These are phyloP conservation scores for Parelbella ahira DNA, from an alignment of 2,888 invertebrate species.

Conservation along the genomic window DNA sequence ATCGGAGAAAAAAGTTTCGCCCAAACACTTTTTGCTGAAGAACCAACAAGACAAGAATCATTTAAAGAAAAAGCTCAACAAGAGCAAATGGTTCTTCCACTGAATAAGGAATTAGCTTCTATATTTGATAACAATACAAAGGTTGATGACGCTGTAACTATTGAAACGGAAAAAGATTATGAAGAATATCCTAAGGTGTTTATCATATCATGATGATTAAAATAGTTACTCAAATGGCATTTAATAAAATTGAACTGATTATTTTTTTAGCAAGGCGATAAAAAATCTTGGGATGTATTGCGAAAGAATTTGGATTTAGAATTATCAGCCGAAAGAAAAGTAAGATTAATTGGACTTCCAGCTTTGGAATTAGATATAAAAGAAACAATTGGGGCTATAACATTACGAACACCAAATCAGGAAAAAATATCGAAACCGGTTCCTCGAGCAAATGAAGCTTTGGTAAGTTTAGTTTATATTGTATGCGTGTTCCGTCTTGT, in stretches of 20 bases:
- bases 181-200: not conserved
- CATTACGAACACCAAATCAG: conserved; percentile 27
- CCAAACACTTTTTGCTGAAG: not conserved
- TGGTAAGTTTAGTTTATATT: too few species aligned
- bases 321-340: conserved; percentile 1
- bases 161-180: not conserved
- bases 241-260: too few species aligned
- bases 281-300: conserved; percentile 24
- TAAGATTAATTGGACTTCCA: conserved; percentile 22
- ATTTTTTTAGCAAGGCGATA: conserved; percentile 10
- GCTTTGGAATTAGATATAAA: conserved; percentile 30
- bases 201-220: not conserved
- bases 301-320: conserved; percentile 34
- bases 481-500: too few species aligned
- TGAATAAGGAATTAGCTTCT: conserved; percentile 6
- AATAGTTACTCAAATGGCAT: not conserved
- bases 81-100: too few species aligned
- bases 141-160: not conserved
- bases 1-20: too few species aligned
- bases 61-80: not conserved
- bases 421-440: not conserved
- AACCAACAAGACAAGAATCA: not conserved
- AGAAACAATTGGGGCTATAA: conserved; percentile 31
- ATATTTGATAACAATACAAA: not conserved
- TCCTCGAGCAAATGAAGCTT: conserved; percentile 27